A percentile compares a stretch with the other conserved stretches of the same genome.
Evolutionary conservation across 2,113 vertebrate genomes (phyloP).

Genomic region (Eclectus roratus): DNA sequence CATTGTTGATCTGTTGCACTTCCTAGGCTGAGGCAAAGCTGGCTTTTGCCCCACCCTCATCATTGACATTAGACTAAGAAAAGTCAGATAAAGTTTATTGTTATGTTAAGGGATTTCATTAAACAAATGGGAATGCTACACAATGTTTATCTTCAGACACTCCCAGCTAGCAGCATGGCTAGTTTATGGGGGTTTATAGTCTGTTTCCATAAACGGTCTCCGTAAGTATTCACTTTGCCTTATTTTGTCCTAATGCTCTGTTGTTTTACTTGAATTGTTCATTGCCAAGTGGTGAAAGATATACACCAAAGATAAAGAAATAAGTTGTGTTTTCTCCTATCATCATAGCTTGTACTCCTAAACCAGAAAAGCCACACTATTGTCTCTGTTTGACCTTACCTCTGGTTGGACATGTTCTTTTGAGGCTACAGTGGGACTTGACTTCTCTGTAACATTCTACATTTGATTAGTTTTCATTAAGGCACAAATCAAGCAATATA

Average conservation of each 20-base stretch:
- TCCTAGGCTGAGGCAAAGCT: not conserved
- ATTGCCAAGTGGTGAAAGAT: not conserved
- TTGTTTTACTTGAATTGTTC: not conserved
- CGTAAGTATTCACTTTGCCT: not conserved
- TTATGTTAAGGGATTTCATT: not conserved
- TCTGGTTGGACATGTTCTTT: not conserved
- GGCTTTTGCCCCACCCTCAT: not conserved
- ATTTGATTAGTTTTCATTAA: not conserved
- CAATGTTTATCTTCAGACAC: not conserved
- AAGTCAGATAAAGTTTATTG: not conserved
- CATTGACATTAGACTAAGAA: not conserved
- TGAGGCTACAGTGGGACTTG: not conserved
- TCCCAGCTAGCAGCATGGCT: not conserved
- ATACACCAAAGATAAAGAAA: not conserved
- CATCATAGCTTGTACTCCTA: not conserved
- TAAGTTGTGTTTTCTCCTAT: not conserved
- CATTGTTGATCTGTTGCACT: not conserved
- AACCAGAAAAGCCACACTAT: not conserved
- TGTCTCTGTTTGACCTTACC: not conserved
- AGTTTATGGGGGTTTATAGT: not conserved
- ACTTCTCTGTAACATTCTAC: not conserved
- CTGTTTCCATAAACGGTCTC: not conserved
- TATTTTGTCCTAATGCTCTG: not conserved
- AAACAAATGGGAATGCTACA: not conserved
- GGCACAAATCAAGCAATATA: slow-evolving; percentile 34